Evolutionary conservation across 2,113 vertebrate species (phyloP).

Genomic region (Xiphophorus couchianus): DNA sequence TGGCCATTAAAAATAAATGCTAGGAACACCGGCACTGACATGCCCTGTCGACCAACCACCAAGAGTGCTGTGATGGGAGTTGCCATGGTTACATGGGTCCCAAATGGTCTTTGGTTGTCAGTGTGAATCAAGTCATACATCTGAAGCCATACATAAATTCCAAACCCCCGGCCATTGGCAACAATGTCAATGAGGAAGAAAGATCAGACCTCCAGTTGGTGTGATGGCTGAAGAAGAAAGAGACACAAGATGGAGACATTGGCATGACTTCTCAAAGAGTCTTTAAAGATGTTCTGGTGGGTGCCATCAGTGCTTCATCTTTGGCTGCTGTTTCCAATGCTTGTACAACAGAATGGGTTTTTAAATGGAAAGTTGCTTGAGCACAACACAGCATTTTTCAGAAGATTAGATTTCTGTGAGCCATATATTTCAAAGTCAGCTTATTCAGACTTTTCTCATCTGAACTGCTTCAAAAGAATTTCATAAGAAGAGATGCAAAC

Average conservation of each 20-base stretch:
- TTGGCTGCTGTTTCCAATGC: not conserved
- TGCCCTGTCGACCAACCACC: slow-evolving; percentile 62
- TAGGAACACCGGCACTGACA: slow-evolving; percentile 56
- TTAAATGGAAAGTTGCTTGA: not conserved
- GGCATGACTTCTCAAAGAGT: slow-evolving; percentile 39
- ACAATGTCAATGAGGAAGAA: slow-evolving; percentile 64
- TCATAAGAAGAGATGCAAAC: not conserved
- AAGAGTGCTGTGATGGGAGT: slow-evolving; percentile 75
- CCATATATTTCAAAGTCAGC: slow-evolving; percentile 9
- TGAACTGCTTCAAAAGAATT: not conserved
- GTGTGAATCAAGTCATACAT: slow-evolving; percentile 74
- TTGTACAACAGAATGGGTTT: slow-evolving; percentile 18
- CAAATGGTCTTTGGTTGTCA: slow-evolving; percentile 76
- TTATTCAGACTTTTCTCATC: not conserved
- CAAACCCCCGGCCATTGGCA: slow-evolving; percentile 46
- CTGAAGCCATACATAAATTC: slow-evolving; percentile 44
- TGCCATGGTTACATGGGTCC: slow-evolving; percentile 74
- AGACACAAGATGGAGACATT: slow-evolving; percentile 7
- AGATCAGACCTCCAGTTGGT: slow-evolving; percentile 46
- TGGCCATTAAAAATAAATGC: slow-evolving; percentile 78
- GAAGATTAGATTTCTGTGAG: slow-evolving; percentile 15
- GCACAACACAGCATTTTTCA: not conserved
- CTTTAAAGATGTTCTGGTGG: not conserved
- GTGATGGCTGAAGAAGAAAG: slow-evolving; percentile 11
- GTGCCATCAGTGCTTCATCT: slow-evolving; percentile 30